Base-by-base conservation (phyloP, 2,797 vertebrate species). In the Syngnathus rostellatus region DNA sequence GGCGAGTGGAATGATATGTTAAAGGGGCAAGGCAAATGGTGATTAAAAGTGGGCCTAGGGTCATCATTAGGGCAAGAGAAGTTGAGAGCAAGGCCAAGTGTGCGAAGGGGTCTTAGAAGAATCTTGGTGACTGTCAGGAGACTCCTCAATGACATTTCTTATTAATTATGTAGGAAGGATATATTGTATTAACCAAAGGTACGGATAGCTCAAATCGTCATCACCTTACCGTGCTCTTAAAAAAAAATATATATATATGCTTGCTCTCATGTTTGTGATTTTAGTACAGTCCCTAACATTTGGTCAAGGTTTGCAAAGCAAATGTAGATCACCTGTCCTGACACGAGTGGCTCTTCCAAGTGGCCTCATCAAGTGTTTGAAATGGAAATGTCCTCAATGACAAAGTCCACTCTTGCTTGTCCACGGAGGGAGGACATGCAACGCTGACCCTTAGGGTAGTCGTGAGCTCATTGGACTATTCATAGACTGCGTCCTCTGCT, bases 11-110 rank as follows among this genome's bases (percentile, higher is more conserved):
- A 92, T 85, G 69, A 90, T 90, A 82, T 45, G 72, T 84, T 84
- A 76, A 83, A 91, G 90, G 87, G 87, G 72, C 86, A 88, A 82
- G 43, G 72, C 80, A 85, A 87, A 89, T 84, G 85, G 82, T 89
- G 86, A 90, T 88, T 89, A 86, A 84, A 90, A 89, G 80, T 69
- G 76, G 53, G 85, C 89, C 88, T 84, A 71, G 74, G 84, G 89
- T 90, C 84, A 87, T 90, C 85, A 89, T 91, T 90, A 91, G 83
- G 83, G 80, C 77, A 82, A 76, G 73, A 83, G 71, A 83, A 79
- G 83, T 67, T 68, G 73, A 81, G 82, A 83, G 81, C 69, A 77
- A 63, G 71, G 68, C 68, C 66, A 74, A 53, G 19, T 6, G 17
- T 2, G 48, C 19, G 7, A 68, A 70, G 48, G 69, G 71, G 74